Evolutionary conservation across 2,888 invertebrate genomes (phyloP).

Genomic region (Pollenia griseotomentosa): DNA sequence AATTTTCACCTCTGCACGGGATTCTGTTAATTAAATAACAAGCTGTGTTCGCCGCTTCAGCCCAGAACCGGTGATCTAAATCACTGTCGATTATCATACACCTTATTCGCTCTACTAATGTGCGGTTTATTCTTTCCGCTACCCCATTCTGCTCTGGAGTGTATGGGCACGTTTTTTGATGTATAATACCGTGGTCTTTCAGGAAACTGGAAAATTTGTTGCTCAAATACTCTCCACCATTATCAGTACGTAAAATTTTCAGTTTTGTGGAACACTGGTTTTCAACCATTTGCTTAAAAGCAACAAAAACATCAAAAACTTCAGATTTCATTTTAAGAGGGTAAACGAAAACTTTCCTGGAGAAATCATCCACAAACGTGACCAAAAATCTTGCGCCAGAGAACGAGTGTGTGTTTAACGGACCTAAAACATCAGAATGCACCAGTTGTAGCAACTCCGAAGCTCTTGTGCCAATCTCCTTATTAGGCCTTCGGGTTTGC

Average conservation of each 20-base stretch:
- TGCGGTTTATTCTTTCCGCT: background rate
- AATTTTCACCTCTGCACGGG: conserved; percentile 53
- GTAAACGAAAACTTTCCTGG: no score
- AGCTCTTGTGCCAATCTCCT: conserved; percentile 15
- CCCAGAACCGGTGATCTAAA: conserved; percentile 57
- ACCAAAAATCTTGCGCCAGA: no score
- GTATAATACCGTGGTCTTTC: background rate
- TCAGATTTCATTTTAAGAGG: background rate
- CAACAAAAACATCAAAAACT: background rate
- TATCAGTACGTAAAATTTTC: conserved; percentile 5
- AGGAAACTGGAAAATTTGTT: background rate
- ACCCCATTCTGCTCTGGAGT: conserved; percentile 21
- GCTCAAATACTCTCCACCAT: conserved; percentile 8
- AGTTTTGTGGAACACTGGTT: background rate
- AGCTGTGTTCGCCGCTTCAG: conserved; percentile 65
- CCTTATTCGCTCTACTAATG: conserved; percentile 34
- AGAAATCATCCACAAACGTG: no score
- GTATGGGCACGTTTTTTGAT: conserved; percentile 14
- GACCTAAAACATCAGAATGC: conserved; percentile 23
- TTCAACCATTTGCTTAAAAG: no score
- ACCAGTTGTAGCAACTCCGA: conserved; percentile 2
- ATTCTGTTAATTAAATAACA: conserved; percentile 64
- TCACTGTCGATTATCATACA: conserved; percentile 48
- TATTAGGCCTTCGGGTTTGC: conserved; percentile 22
- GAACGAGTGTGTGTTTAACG: background rate